phyloP scores from a whole-genome alignment of 2,113 vertebrate genomes.

The Nicator chloris region DNA sequence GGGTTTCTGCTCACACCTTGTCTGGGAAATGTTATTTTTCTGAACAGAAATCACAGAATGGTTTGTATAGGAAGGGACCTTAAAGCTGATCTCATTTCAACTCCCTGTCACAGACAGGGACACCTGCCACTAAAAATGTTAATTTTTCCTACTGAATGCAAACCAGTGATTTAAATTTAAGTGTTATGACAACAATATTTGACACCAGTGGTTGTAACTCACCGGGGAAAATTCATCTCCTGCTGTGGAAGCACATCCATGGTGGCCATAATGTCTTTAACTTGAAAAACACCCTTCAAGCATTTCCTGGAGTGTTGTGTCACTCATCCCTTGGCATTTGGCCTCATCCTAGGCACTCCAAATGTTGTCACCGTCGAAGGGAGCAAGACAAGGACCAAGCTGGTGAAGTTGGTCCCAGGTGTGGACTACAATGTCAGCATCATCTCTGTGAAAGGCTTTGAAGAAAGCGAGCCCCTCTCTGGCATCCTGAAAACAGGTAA shows the following conservation, averaged over 20 bases:
- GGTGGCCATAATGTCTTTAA: not conserved
- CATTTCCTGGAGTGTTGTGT: not conserved
- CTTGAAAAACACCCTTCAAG: not conserved
- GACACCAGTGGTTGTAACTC: not conserved
- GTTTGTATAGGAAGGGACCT: not conserved
- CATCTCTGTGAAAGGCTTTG: slow-evolving; percentile 84
- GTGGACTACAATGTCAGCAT: slow-evolving; percentile 85
- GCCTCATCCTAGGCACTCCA: slow-evolving; percentile 73
- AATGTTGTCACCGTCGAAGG: slow-evolving; percentile 80
- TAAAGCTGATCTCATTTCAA: not conserved
- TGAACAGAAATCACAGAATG: not conserved
- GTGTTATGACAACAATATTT: not conserved
- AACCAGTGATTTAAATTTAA: not conserved
- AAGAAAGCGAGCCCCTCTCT: slow-evolving; percentile 88
- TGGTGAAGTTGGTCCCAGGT: slow-evolving; percentile 85
- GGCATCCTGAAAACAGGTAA: slow-evolving; percentile 89
- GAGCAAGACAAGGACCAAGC: slow-evolving; percentile 73
- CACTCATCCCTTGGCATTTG: not conserved
- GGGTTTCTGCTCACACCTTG: not conserved
- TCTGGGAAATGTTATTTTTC: not conserved
- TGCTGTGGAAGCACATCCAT: not conserved
- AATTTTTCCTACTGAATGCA: not conserved
- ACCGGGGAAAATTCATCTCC: not conserved
- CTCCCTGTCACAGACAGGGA: not conserved
- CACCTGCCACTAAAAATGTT: not conserved